phyloP scores from a whole-genome alignment of 2,797 vertebrate genomes.

The Zalophus californianus region DNA sequence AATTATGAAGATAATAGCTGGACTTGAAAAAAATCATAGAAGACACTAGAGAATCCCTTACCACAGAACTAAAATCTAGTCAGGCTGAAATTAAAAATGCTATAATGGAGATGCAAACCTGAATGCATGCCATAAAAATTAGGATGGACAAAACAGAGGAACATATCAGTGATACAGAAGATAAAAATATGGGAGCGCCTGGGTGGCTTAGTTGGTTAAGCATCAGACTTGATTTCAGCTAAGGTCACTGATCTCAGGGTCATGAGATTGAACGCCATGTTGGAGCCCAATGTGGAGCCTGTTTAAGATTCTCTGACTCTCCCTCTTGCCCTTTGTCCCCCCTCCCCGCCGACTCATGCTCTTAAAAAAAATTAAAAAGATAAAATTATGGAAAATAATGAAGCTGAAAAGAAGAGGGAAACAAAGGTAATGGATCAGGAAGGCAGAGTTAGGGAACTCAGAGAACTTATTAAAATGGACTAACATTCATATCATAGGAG shows the following conservation, averaged over 20 bases:
- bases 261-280: neutral
- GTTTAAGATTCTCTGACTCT: neutral
- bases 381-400: neutral
- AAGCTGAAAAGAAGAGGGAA: neutral
- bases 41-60: neutral
- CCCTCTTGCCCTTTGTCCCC: neutral
- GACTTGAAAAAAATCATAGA: neutral
- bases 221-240: neutral
- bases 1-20: neutral
- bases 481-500: neutral
- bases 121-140: neutral
- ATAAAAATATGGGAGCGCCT: neutral
- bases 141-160: neutral
- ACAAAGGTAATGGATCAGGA: neutral
- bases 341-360: neutral
- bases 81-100: neutral
- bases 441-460: neutral
- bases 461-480: neutral
- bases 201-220: neutral
- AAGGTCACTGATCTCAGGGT: neutral
- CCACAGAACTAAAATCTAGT: neutral
- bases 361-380: neutral
- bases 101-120: neutral
- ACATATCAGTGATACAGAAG: neutral
- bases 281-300: neutral